These are phyloP conservation scores for Chamaetylas fuelleborni DNA, from an alignment of 2,113 vertebrate genomes.

Conservation along the genomic window DNA sequence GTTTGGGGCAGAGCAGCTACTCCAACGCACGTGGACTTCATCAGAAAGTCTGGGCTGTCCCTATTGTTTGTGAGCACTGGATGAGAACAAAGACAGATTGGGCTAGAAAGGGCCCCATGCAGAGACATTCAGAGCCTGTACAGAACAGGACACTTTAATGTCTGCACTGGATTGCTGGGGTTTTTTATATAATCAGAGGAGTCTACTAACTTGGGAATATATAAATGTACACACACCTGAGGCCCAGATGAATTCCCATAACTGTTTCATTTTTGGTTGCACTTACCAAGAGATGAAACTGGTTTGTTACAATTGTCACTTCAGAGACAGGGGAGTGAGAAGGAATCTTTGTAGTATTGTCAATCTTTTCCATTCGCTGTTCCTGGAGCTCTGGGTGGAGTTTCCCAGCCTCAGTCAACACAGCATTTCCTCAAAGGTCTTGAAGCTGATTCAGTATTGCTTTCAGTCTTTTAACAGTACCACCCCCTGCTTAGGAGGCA, in stretches of 20 bases:
- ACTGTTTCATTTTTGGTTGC: neutral
- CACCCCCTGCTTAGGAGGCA: neutral
- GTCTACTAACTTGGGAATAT: neutral
- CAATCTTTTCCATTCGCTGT: neutral
- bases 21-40: neutral
- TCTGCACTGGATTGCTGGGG: neutral
- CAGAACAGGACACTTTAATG: slow-evolving; percentile 11
- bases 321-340: neutral
- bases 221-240: neutral
- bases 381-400: neutral
- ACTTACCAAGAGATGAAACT: neutral
- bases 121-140: slow-evolving; percentile 19
- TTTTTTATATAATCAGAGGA: neutral
- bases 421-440: neutral
- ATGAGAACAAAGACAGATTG: slow-evolving; percentile 60
- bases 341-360: neutral
- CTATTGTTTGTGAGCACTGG: slow-evolving; percentile 47
- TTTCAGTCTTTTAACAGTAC: neutral
- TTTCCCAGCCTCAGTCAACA: neutral
- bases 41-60: slow-evolving; percentile 11
- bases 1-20: neutral
- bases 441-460: neutral
- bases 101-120: slow-evolving; percentile 52
- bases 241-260: neutral
- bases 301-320: neutral